These are phyloP conservation scores for Proales similis DNA, from an alignment of 1,140 invertebrate genomes.

Conservation along the genomic window DNA sequence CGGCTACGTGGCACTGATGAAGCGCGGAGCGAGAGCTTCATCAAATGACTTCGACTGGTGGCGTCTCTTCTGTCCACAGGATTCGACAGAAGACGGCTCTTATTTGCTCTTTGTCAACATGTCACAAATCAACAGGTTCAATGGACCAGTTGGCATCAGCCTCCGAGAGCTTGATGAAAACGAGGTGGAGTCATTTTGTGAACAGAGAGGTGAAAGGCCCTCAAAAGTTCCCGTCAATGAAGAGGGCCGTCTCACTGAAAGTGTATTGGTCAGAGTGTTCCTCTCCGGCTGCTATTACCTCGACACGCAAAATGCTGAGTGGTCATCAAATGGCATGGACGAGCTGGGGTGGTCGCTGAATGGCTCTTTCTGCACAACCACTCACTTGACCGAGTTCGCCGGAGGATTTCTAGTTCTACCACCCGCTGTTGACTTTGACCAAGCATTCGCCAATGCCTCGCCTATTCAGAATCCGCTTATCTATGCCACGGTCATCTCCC, in stretches of 20 bases:
- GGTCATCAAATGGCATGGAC: constrained; percentile 8
- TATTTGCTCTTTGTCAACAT: too few relatives aligned
- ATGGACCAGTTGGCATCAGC: too few relatives aligned
- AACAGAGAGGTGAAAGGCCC: too few relatives aligned
- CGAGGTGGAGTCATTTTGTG: too few relatives aligned
- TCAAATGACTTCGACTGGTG: too few relatives aligned
- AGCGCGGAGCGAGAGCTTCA: too few relatives aligned
- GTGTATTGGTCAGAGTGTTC: constrained; percentile 39
- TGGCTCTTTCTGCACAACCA: constrained; percentile 44
- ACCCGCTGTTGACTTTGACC: constrained; percentile 52
- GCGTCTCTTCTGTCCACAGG: too few relatives aligned
- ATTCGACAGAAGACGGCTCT: too few relatives aligned
- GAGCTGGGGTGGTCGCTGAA: constrained; percentile 39
- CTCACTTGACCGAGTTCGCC: constrained; percentile 51
- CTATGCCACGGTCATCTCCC: constrained; percentile 56
- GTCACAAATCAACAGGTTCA: too few relatives aligned
- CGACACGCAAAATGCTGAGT: constrained; percentile 6
- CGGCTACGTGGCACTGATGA: too few relatives aligned
- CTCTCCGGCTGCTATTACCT: constrained; percentile 40
- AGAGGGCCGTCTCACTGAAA: constrained; percentile 39
- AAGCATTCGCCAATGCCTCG: constrained; percentile 52
- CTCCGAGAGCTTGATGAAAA: too few relatives aligned
- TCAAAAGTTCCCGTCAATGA: too few relatives aligned
- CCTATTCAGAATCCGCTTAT: constrained; percentile 58
- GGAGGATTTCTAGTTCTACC: constrained; percentile 51